These are phyloP conservation scores for Andrena haemorrhoa DNA, from an alignment of 2,888 invertebrate species.

Conservation along the genomic window DNA sequence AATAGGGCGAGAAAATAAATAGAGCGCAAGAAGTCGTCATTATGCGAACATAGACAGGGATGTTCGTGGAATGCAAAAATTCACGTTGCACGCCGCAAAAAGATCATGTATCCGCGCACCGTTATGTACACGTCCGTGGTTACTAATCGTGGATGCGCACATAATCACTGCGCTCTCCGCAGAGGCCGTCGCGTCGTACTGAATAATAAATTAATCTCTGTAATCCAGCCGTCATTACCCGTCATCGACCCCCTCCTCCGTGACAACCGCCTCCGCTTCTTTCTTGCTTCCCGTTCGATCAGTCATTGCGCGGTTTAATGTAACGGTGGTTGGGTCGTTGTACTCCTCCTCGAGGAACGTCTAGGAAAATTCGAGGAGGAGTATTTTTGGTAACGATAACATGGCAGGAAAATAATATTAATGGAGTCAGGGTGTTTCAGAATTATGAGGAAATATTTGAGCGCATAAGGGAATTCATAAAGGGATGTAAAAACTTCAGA, in stretches of 20 bases:
- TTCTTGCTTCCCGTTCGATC: slow-evolving; percentile 50
- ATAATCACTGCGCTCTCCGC: slow-evolving; percentile 56
- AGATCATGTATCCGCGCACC: slow-evolving; percentile 50
- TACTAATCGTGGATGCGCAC: slow-evolving; percentile 58
- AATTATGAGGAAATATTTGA: too few species aligned
- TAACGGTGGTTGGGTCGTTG: slow-evolving; percentile 1
- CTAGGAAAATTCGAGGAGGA: neutral
- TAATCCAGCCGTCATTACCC: slow-evolving; percentile 67
- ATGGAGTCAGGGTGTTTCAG: too few species aligned
- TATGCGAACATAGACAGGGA: slow-evolving; percentile 2
- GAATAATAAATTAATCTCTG: slow-evolving; percentile 72
- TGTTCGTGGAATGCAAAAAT: slow-evolving; percentile 29
- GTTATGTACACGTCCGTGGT: slow-evolving; percentile 47
- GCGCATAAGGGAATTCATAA: too few species aligned
- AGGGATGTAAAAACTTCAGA: too few species aligned
- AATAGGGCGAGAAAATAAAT: neutral
- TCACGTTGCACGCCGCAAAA: slow-evolving; percentile 51
- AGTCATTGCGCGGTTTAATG: slow-evolving; percentile 36
- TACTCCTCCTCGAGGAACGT: neutral
- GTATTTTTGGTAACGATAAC: neutral
- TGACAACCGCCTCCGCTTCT: slow-evolving; percentile 35
- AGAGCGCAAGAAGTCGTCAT: neutral
- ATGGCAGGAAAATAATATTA: too few species aligned
- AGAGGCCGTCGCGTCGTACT: slow-evolving; percentile 45
- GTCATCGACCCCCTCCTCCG: slow-evolving; percentile 50